Percentiles rank a stretch among this genome's conserved stretches.
Conservation (phyloP, 2,888 invertebrate species). For the Cosmorhoe ocellata region DNA sequence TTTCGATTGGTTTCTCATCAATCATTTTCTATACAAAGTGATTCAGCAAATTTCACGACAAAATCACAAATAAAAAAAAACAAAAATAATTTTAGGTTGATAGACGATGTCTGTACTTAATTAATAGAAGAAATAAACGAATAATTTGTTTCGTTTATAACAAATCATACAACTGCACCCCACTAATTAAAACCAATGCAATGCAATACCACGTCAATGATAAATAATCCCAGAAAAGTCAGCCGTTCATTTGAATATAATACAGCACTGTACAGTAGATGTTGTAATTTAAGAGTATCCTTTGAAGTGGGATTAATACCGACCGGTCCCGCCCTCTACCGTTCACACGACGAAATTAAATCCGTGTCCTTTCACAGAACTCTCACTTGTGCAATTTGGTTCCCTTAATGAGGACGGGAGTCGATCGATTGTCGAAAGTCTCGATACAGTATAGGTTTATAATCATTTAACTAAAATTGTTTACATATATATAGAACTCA, state of each 20-base stretch:
- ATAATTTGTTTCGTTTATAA: too few relatives aligned
- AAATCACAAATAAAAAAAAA: background rate
- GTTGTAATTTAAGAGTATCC: conserved; percentile 66
- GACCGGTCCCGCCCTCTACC: conserved; percentile 48
- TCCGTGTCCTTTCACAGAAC: conserved; percentile 61
- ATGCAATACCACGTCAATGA: conserved; percentile 37
- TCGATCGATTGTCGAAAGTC: conserved; percentile 27
- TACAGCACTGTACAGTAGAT: conserved; percentile 42
- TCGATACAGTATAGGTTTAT: conserved; percentile 5
- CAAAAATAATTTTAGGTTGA: background rate
- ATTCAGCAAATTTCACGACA: conserved; percentile 4
- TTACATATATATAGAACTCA: too few relatives aligned
- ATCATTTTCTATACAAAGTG: conserved; percentile 11
- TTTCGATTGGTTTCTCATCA: conserved; percentile 18
- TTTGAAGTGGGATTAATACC: conserved; percentile 78
- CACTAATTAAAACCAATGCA: conserved; percentile 38
- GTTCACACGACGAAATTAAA: conserved; percentile 65
- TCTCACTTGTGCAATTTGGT: conserved; percentile 68
- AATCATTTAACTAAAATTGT: background rate
- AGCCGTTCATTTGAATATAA: conserved; percentile 53
- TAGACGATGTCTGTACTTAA: too few relatives aligned
- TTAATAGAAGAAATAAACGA: too few relatives aligned
- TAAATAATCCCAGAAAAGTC: conserved; percentile 51
- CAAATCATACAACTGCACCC: conserved; percentile 19
- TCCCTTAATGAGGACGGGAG: conserved; percentile 48